Percentiles rank a stretch among this genome's conserved stretches.
These are phyloP conservation scores for Oreocharis arfaki DNA, from an alignment of 2,113 vertebrate species.

Conservation along the genomic window DNA sequence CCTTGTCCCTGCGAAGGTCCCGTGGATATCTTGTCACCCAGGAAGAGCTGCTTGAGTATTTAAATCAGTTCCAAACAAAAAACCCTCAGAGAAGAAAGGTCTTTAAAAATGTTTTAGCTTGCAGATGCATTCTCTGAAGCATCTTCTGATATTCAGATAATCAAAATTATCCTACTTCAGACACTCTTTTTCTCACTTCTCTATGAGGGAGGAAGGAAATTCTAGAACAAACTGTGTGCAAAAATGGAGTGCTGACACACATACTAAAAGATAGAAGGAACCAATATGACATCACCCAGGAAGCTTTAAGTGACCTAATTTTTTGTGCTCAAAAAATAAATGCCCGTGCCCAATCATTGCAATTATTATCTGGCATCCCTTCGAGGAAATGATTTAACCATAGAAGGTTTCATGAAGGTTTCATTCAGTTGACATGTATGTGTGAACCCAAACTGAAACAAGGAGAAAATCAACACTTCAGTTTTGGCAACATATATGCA, in stretches of 20 bases:
- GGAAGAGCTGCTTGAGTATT: neutral
- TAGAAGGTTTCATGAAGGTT: neutral
- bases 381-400: neutral
- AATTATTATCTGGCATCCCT: neutral
- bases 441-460: neutral
- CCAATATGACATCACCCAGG: neutral
- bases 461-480: neutral
- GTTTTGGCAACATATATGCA: neutral
- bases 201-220: neutral
- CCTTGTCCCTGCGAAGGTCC: neutral
- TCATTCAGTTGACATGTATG: neutral
- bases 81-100: neutral
- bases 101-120: neutral
- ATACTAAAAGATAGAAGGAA: neutral
- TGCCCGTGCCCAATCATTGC: rapidly evolving
- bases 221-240: neutral
- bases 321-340: neutral
- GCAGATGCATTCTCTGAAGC: neutral
- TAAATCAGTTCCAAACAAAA: neutral
- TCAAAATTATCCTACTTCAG: neutral
- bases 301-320: neutral
- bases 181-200: neutral
- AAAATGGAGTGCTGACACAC: neutral
- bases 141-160: neutral
- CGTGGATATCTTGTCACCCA: too few species aligned